Conservation (phyloP, 2,888 invertebrate species). For the Rhamnusium bicolor region DNA sequence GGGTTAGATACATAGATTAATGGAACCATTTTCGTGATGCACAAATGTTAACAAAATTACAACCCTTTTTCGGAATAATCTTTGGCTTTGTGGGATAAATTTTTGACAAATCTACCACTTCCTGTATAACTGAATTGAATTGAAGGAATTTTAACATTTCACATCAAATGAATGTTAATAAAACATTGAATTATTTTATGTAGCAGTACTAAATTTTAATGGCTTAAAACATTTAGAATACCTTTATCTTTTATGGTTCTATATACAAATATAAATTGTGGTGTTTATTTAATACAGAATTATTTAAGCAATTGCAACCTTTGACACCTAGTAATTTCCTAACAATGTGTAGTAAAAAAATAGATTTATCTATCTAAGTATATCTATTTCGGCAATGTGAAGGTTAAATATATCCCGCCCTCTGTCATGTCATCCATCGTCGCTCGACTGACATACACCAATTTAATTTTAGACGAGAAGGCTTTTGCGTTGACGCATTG, state of each 20-base stretch:
- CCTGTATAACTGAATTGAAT: no score
- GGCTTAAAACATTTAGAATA: neutral
- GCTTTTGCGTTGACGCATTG: constrained; percentile 58
- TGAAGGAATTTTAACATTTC: neutral
- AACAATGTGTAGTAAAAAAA: constrained; percentile 10
- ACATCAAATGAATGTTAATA: neutral
- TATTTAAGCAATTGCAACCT: neutral
- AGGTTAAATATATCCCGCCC: constrained; percentile 55
- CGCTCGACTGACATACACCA: constrained; percentile 54
- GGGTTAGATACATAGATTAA: no score
- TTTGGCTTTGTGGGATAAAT: no score
- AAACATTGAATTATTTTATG: neutral
- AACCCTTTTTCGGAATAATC: no score
- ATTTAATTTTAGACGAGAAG: constrained; percentile 57
- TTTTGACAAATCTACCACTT: no score
- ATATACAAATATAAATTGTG: neutral
- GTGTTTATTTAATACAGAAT: neutral
- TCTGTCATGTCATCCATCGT: constrained; percentile 56
- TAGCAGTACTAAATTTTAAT: neutral
- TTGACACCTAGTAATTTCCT: neutral
- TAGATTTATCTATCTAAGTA: neutral
- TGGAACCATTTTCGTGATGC: no score
- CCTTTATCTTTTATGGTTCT: no score
- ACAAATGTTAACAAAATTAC: no score
- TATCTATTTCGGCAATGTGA: constrained; percentile 50